Base-by-base conservation (phyloP, 2,113 vertebrate genomes). In the Bambusicola thoracicus region DNA sequence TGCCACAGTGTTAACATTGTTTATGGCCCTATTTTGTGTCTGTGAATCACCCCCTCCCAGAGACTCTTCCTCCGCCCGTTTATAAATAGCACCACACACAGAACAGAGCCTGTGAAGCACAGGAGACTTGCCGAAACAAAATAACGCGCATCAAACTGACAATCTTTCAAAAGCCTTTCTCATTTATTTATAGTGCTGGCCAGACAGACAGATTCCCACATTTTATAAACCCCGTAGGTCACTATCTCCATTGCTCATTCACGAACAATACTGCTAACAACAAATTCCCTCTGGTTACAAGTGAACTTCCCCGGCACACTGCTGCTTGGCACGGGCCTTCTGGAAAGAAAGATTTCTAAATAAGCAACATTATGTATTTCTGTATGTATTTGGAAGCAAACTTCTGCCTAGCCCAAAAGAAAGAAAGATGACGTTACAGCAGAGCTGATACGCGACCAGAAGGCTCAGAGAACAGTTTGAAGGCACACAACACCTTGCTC, bases 1-100 rank as follows among this genome's bases (percentile, higher is more conserved):
- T 94, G 78, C 86, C 78, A 96, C 94, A 96, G 86, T 73, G 58
- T 95, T 94, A 97, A 94, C 89, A 90, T 74, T 96, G 95, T 96
- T 95, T 89, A 87, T 81, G 76, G 53, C 62, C 89, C 65, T 89
- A 88, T 93, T 97, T 91, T 92, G 51, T 92, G 67, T 74, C 85
- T 78, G 76, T 97, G 90, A 96, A 94, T 94, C 75, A 91, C 85
- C 76, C 90, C 38, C 86, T 95, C 88, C 65, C 70, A 86, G 87
- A 92, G 68, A 92, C 76, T 93, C 89, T 94, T 88, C 85, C 75
- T 85, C 90, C 78, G 74, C 38, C 44, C 92, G 46, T 83, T 92
- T 95, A 97, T 89, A 96, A 97, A 97, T 96, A 96, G 92, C 78
- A 90, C 30, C 59, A 36, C 55, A 89, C 53, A 94, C 78, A 97